Conservation (phyloP, 2,888 invertebrate genomes). For the Nemoura dubitans region DNA sequence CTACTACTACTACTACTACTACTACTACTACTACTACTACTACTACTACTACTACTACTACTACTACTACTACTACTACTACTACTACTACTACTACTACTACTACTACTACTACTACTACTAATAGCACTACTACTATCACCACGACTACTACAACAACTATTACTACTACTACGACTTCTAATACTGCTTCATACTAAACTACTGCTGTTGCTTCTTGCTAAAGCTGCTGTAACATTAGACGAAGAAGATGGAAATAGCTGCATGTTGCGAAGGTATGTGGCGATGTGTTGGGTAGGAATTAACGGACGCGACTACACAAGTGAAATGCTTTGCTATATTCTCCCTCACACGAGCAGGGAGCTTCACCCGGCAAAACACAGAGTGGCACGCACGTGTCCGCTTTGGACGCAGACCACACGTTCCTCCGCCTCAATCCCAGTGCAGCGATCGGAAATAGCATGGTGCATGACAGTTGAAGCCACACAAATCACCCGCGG, state of each 20-base stretch:
- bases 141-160: too few relatives aligned
- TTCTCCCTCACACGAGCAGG: neutral
- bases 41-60: neutral
- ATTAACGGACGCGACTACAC: neutral
- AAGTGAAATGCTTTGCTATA: neutral
- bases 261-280: neutral
- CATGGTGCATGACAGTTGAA: conserved; percentile 14
- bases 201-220: neutral
- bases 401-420: neutral
- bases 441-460: neutral
- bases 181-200: neutral
- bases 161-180: neutral
- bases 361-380: neutral
- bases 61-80: neutral
- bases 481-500: neutral
- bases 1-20: neutral
- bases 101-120: neutral
- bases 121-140: too few relatives aligned
- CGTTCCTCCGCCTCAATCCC: too few relatives aligned
- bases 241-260: neutral
- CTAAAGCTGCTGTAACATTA: neutral
- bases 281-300: neutral
- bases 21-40: neutral
- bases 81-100: neutral
- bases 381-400: neutral